phyloP scores from a whole-genome alignment of 2,888 invertebrate species.

The Chorisops tibialis region DNA sequence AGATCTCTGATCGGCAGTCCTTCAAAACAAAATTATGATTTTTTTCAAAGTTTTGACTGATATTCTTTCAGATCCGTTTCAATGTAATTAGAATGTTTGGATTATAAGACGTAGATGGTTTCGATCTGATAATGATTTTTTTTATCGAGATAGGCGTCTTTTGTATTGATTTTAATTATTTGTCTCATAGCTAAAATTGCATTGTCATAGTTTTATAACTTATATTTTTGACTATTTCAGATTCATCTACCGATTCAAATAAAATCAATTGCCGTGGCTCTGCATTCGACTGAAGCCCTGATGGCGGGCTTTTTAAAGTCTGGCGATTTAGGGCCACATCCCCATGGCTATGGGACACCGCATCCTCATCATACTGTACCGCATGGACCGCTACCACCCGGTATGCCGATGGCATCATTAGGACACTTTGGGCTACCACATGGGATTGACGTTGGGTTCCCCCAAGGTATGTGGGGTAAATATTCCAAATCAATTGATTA shows the following conservation, averaged over 20 bases:
- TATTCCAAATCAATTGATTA: constrained; percentile 36
- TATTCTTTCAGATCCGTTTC: no score
- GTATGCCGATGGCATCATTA: constrained; percentile 53
- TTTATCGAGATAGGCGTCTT: no score
- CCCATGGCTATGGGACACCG: constrained; percentile 52
- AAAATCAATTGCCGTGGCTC: constrained; percentile 51
- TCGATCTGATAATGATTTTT: no score
- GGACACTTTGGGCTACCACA: constrained; percentile 53
- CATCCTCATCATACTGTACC: constrained; percentile 52
- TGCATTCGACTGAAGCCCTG: constrained; percentile 53
- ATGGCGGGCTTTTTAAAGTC: constrained; percentile 53
- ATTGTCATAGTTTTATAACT: no score
- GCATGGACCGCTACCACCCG: constrained; percentile 52
- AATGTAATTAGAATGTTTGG: no score
- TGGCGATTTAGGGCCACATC: constrained; percentile 51
- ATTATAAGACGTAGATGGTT: no score
- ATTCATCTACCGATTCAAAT: constrained; percentile 34
- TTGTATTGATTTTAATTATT: no score
- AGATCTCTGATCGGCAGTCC: neutral
- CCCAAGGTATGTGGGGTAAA: constrained; percentile 56
- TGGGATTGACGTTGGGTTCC: constrained; percentile 53
- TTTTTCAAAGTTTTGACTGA: no score
- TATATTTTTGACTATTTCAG: constrained; percentile 1
- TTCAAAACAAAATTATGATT: no score
- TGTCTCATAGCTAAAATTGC: no score